A percentile compares a stretch with the other conserved stretches of the same genome.
These are phyloP conservation scores for Pyrrhosoma nymphula DNA, from an alignment of 2,888 invertebrate species.

Conservation along the genomic window DNA sequence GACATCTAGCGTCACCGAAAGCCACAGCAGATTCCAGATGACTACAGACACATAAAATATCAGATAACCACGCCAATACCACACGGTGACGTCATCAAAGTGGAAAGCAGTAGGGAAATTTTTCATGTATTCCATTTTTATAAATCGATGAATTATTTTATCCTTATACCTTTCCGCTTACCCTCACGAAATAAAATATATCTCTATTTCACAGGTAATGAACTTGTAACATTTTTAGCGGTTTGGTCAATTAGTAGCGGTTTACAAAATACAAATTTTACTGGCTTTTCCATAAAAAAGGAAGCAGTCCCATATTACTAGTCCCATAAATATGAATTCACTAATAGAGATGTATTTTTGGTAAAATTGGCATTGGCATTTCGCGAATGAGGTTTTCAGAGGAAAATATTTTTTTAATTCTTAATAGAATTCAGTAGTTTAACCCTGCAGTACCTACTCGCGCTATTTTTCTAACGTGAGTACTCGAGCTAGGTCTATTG, in stretches of 20 bases:
- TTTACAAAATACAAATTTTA: background rate
- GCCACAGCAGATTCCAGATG: background rate
- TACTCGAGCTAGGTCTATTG: too few relatives aligned
- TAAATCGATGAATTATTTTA: background rate
- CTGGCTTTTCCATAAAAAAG: too few relatives aligned
- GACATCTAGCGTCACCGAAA: background rate
- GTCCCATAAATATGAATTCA: too few relatives aligned
- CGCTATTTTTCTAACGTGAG: too few relatives aligned
- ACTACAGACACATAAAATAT: background rate
- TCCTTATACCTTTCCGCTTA: background rate
- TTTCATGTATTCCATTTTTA: background rate
- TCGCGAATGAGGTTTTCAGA: too few relatives aligned
- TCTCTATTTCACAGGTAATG: background rate
- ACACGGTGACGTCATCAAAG: background rate
- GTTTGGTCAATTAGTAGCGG: background rate
- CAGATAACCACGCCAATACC: background rate
- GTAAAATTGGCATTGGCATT: too few relatives aligned
- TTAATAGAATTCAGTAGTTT: too few relatives aligned
- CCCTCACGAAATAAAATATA: background rate
- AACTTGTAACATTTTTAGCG: background rate
- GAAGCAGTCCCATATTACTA: too few relatives aligned
- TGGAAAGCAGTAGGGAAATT: background rate
- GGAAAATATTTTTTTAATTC: too few relatives aligned
- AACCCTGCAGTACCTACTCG: too few relatives aligned
- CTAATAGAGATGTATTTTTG: too few relatives aligned